Evolutionary conservation across 2,888 invertebrate species (phyloP), one percentile per base, ranked within the genome.

Genomic region (Rhimphoctona megacephalus): DNA sequence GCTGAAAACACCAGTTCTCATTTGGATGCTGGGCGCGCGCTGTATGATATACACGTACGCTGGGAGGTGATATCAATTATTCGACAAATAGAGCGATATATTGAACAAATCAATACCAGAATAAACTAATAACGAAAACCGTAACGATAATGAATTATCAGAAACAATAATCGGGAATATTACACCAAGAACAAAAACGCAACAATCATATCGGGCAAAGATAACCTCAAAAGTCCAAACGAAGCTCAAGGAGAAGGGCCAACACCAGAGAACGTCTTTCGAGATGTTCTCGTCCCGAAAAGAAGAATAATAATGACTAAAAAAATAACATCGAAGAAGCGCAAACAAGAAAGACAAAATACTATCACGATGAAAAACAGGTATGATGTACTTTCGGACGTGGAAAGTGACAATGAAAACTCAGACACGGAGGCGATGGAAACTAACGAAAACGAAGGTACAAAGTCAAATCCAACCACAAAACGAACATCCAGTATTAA

Each of bases 1-100:
- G 61, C 39, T 61, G 54, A 79, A 78, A 66, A 25, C 46, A 78
- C 69, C 69, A 72, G 80, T 80, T 80, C 80, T 81, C 72, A 66
- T 73, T 73, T 52, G 19, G 6, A 19, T 66, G 66, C 8, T 36
- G 5, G 66, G 57, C 57, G 57, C 57, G 57, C 57, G 57, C 57
- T 57, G 57, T 57, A 25, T 5, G 25, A 25, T 25, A 57, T 25
- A 57, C 57, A 57, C 57, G 57, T 57, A 57, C 57, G 57, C 57
- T 22, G 57, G 46, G 69, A 46, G 69, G 46, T 4, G 22, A 7
- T 46, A 19, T 46, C 69, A n/a, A 72, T n/a, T 52, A 33, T 33
- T 22, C 19, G 52, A 52, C 52, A 72, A 52, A 52, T 36, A 8
- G 22, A 54, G 52, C 52, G n/a, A 72, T 33, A 54, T 72, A 72